Evolutionary conservation across 2,888 invertebrate species (phyloP).

Genomic region (Endomychus coccineus): DNA sequence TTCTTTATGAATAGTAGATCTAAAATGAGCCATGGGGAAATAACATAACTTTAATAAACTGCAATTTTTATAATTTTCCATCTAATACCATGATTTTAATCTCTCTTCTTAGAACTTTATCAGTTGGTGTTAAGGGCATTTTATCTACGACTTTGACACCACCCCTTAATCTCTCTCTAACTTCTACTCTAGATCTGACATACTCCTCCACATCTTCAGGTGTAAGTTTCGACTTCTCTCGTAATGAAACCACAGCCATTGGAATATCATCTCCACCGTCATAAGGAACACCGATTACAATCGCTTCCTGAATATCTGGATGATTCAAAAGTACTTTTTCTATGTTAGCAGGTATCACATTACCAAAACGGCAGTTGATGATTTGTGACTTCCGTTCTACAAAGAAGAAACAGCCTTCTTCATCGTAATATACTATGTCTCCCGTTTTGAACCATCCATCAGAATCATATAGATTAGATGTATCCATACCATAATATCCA

Average conservation of each 20-base stretch:
- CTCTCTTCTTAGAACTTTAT: constrained; percentile 30
- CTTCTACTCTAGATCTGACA: constrained; percentile 30
- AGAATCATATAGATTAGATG: constrained; percentile 38
- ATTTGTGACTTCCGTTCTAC: constrained; percentile 45
- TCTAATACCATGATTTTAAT: constrained; percentile 6
- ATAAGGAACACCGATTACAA: constrained; percentile 70
- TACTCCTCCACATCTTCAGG: constrained; percentile 22
- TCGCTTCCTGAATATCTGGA: constrained; percentile 66
- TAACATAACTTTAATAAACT: too few relatives aligned
- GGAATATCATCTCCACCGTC: constrained; percentile 64
- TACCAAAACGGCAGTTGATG: constrained; percentile 44
- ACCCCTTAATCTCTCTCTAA: constrained; percentile 32
- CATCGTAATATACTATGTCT: constrained; percentile 46
- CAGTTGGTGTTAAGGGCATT: constrained; percentile 34
- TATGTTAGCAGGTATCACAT: constrained; percentile 69
- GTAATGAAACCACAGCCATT: constrained; percentile 29
- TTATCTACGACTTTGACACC: constrained; percentile 32
- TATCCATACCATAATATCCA: constrained; percentile 45
- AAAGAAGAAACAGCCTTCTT: constrained; percentile 42
- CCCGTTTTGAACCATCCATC: constrained; percentile 47
- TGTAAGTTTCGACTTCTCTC: constrained; percentile 19
- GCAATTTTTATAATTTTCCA: constrained; percentile 8
- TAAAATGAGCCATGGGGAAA: too few relatives aligned
- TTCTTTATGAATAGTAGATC: too few relatives aligned
- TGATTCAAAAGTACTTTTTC: constrained; percentile 63